Evolutionary conservation across 1,140 invertebrate species (phyloP), one percentile per base, ranked within the genome.

Genomic region (Tetramorium alpestre): DNA sequence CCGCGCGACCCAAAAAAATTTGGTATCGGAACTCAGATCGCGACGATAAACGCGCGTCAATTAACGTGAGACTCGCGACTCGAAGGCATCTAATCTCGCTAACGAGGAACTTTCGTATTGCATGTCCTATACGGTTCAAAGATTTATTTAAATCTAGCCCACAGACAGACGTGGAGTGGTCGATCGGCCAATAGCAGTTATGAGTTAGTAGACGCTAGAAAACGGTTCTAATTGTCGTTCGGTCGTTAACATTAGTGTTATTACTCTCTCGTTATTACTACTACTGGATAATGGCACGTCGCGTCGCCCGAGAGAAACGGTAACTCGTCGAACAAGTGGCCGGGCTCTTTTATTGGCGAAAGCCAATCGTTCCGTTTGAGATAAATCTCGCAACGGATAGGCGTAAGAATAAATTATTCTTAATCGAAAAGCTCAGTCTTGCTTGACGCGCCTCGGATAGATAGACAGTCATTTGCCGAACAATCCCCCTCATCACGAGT

Each of bases 251-350:
- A 64, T 82, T 85, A 87, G 7, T 65, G 28, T 76, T 54, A 88
- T 88, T 88, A 88, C 56, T 82, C 47, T 82, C 62, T 38, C 60
- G 85, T 77, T 81, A 88, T 88, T 78, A 78, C 33, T 76, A 88
- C 62, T 88, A 81, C 28, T 75, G 69, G 28, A 82, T 88, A 88
- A 88, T 87, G 85, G 87, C 87, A 88, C 76, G 77, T 87, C 76
- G 60, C 76, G 86, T 56, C 69, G 69, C 41, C 41, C 80, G 54
- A 73, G 41, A 73, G 67, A 69, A 87, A 51, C 67, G 33, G 73
- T 41, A 86, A 73, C 60, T 85, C 25, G 44, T 67, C 62, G 38
- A 76, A 76, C 73, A 44, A 75, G 62, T 65, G 62, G 33, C 75
- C 41, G 58, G 58, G 58, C 47, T 62, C 28, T 84, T 85, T 85